Conservation (phyloP, 2,113 vertebrate genomes). For the Thunnus thynnus region DNA sequence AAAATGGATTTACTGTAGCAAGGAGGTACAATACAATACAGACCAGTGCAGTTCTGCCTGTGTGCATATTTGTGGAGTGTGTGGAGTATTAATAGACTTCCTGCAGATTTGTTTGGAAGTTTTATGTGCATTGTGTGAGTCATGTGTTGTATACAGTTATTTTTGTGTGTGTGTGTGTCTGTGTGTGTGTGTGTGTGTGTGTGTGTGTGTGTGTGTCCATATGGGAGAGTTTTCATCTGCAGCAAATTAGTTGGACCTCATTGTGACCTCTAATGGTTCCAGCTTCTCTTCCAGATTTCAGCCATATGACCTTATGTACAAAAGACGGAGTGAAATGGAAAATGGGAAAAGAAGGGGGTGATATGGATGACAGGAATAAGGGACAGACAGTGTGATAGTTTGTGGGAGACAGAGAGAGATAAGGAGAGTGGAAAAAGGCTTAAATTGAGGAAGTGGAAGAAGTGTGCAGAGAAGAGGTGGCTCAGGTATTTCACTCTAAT, state of each 20-base stretch:
- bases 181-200: too few species aligned
- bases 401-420: constrained; percentile 14
- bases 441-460: constrained; percentile 24
- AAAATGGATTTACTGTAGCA: constrained; percentile 36
- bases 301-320: constrained; percentile 16
- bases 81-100: constrained; percentile 60
- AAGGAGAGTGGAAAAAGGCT: constrained; percentile 24
- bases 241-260: constrained; percentile 70
- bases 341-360: constrained; percentile 13
- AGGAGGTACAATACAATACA: constrained; percentile 25
- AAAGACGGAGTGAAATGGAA: constrained; percentile 28
- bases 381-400: background rate
- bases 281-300: constrained; percentile 39
- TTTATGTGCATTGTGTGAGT: constrained; percentile 28
- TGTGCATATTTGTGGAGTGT: constrained; percentile 52
- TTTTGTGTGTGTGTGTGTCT: background rate
- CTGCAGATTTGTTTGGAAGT: constrained; percentile 56
- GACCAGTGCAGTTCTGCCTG: constrained; percentile 24
- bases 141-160: constrained; percentile 5
- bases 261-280: constrained; percentile 45
- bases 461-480: constrained; percentile 22
- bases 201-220: background rate
- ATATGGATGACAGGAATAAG: background rate
- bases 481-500: constrained; percentile 59
- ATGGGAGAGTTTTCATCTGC: constrained; percentile 63